Evolutionary conservation across 2,113 vertebrate genomes (phyloP), one percentile per base, ranked within the genome.

Genomic region (Phalacrocorax carbo): DNA sequence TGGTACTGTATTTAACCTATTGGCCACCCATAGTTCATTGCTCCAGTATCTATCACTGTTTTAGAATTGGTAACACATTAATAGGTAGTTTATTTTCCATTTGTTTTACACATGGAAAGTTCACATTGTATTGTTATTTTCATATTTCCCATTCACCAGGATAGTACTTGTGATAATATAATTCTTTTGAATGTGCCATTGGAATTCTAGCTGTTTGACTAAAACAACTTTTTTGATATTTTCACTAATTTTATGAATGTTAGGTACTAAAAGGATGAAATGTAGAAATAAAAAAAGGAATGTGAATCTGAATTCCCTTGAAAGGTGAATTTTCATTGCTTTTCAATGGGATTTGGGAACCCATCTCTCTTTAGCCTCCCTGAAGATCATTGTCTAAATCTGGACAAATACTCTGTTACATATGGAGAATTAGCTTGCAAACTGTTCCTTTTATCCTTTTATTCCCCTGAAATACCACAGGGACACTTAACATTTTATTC

Each of bases 381-480:
- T 89, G 77, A 92, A 89, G 88, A 95, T 79, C 69, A 23, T 9
- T 84, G 73, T 78, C 77, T 93, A 95, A 93, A 88, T 91, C 92
- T 95, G 80, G 80, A 88, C 86, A 96, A 94, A 93, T 90, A 82
- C 70, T 84, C 69, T 58, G 25, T 84, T 94, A 95, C 15, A 27
- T 94, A 82, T 72, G 54, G 80, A 89, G 92, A 95, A 93, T 97
- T 94, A 93, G 57, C 70, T 82, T 96, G 86, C 86, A 87, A 93
- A 94, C 92, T 86, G 92, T 71, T 95, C 88, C 58, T 92, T 82
- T 94, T 84, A 96, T 91, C 95, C 86, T 72, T 94, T 95, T 83
- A 92, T 94, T 92, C 94, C 77, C 68, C 57, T 79, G 80, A 69
- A 96, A 94, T 95, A 92, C 97, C 77, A 44, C 11, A 79, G 92